These are phyloP conservation scores for Rhogogaster chlorosoma DNA, from an alignment of 2,888 invertebrate species.

Conservation along the genomic window DNA sequence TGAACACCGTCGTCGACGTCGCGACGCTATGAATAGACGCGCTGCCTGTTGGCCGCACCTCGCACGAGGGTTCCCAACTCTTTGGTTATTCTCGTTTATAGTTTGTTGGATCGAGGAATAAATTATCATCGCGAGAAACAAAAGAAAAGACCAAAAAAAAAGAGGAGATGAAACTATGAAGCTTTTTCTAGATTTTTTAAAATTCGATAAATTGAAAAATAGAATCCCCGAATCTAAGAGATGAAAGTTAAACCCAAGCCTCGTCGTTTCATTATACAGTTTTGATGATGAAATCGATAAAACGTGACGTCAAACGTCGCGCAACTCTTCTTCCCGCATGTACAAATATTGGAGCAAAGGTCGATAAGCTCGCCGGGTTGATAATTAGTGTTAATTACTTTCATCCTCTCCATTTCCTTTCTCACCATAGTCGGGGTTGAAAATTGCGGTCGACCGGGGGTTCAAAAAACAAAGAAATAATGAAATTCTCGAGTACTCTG, in stretches of 20 bases:
- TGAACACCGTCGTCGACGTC: constrained; percentile 54
- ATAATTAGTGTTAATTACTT: constrained; percentile 34
- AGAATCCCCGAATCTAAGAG: neutral
- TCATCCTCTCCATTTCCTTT: constrained; percentile 51
- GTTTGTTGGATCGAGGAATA: constrained; percentile 27
- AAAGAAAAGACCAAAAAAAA: constrained; percentile 23
- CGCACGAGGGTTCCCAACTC: constrained; percentile 62
- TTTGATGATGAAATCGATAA: neutral
- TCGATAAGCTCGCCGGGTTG: neutral
- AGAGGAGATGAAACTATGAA: constrained; percentile 18
- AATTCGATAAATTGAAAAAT: no score
- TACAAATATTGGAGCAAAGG: constrained; percentile 22
- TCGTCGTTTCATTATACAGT: neutral
- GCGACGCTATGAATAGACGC: constrained; percentile 66
- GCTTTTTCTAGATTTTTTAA: no score
- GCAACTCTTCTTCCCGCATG: neutral
- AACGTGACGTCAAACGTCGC: constrained; percentile 44
- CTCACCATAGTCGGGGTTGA: neutral
- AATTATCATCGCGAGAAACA: neutral
- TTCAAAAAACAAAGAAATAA: neutral
- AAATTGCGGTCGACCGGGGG: neutral
- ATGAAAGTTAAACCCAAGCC: neutral
- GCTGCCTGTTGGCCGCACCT: constrained; percentile 64
- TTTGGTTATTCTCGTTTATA: constrained; percentile 36
- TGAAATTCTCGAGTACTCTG: neutral